phyloP scores from a whole-genome alignment of 2,888 invertebrate species.

The Aporophyla lueneburgensis region DNA sequence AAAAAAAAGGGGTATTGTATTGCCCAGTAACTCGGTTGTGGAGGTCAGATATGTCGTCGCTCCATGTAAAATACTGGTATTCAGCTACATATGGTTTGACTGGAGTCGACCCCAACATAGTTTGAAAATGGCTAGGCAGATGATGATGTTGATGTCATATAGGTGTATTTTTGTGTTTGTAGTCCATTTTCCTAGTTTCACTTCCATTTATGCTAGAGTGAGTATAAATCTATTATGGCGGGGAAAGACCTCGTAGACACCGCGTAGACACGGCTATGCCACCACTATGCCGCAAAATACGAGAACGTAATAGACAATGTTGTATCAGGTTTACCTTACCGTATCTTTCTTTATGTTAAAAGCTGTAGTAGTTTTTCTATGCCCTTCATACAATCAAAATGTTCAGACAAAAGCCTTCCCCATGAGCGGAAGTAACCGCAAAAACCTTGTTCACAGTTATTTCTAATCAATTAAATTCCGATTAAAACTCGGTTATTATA shows the following conservation, averaged over 20 bases:
- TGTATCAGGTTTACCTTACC: not conserved
- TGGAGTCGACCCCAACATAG: too few species aligned
- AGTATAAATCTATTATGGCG: too few species aligned
- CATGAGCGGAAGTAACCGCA: slow-evolving; percentile 32
- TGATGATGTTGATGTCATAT: too few species aligned
- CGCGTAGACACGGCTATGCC: not conserved
- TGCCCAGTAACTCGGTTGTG: too few species aligned
- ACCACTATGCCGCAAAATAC: not conserved
- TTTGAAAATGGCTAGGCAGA: too few species aligned
- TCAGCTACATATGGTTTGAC: too few species aligned
- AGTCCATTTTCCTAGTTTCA: not conserved
- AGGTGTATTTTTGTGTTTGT: not conserved
- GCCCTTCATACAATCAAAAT: too few species aligned
- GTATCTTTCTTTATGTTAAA: not conserved
- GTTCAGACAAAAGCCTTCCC: not conserved
- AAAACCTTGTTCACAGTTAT: not conserved
- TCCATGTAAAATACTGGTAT: too few species aligned
- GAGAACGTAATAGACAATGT: not conserved
- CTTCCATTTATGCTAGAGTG: not conserved
- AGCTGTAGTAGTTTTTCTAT: too few species aligned
- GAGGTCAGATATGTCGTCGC: too few species aligned
- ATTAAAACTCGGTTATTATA: slow-evolving; percentile 34
- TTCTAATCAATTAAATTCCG: slow-evolving; percentile 32
- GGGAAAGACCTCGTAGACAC: not conserved
- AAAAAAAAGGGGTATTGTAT: too few species aligned